Percentiles rank a stretch among this genome's conserved stretches.
Evolutionary conservation across 2,113 vertebrate genomes (phyloP).

Genomic region (Chelonoidis abingdonii): DNA sequence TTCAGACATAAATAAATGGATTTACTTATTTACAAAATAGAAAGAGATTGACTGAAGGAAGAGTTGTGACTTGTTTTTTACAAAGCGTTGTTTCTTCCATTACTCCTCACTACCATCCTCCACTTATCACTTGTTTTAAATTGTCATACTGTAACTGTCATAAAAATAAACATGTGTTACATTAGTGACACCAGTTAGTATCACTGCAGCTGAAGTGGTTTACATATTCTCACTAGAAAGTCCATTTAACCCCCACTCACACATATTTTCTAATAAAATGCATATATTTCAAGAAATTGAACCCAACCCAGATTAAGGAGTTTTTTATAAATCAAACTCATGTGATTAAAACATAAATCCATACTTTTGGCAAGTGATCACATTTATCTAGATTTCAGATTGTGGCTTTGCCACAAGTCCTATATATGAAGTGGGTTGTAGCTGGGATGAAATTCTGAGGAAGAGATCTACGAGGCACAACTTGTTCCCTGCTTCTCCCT

Average conservation of each 20-base stretch:
- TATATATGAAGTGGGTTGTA: background rate
- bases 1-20: background rate
- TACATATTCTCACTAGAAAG: background rate
- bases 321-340: background rate
- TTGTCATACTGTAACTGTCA: fast-evolving
- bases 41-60: background rate
- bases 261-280: background rate
- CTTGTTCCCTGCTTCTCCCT: background rate
- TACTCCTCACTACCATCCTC: background rate
- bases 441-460: background rate
- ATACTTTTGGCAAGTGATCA: background rate
- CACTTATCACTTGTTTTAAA: background rate
- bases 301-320: background rate
- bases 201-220: background rate
- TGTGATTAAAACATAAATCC: background rate
- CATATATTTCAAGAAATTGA: background rate
- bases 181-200: background rate
- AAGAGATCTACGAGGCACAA: background rate
- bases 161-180: background rate
- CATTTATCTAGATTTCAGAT: background rate
- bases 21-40: background rate
- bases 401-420: background rate
- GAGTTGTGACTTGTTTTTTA: slow-evolving; percentile 27
- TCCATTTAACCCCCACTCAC: background rate
- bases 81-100: background rate